Base-by-base conservation (phyloP, 64 coral and sea anemone species). In the Trachythela sp. region DNA sequence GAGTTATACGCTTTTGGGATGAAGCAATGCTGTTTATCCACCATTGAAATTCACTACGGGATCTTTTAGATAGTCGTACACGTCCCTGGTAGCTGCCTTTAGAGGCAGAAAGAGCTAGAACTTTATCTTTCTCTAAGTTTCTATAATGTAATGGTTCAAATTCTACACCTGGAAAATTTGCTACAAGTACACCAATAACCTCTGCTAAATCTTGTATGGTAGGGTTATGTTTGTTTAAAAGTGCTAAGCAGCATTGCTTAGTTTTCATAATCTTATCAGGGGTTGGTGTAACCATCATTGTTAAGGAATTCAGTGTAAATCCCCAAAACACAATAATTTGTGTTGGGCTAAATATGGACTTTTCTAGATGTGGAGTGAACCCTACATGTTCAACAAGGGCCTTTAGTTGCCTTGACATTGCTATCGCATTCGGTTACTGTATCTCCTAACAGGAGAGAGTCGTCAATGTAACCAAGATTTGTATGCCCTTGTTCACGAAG, bases 181-280 rank as follows among this genome's bases (percentile, higher is more conserved):
- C 60, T 18, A 94, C 88, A 31, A 94, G 36, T 34, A 83, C 56
- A 4, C 84, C 85, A 26, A 94, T 84, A 71, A 94, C 92, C 33
- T 89, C 88, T 52, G 88, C 84, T 67, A 89, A 48, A 30, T 91
- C 60, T 88, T 85, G 54, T n/a, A 92, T 89, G 41, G 83, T 88
- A 29, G 64, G 84, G 29, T 49, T 54, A 9, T 94, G 68, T 33
- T 36, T 87, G 33, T 45, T 45, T 22, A 91, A 70, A n/a, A 88
- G 60, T 39, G 39, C 38, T 37, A 39, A 37, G 75, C 75, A 37
- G 75, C 30, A 9, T 22, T 80, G 34, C 35, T 80, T 37, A 17
- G 75, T 80, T 80, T 80, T 80, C 20, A 39, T 30, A 80, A 80
- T 35, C 30, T 80, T 80, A 80, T 80, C 75, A 80, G 75, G 75